Evolutionary conservation across 2,113 vertebrate species (phyloP), one percentile per base, ranked within the genome.

Genomic region (Nerophis ophidion): DNA sequence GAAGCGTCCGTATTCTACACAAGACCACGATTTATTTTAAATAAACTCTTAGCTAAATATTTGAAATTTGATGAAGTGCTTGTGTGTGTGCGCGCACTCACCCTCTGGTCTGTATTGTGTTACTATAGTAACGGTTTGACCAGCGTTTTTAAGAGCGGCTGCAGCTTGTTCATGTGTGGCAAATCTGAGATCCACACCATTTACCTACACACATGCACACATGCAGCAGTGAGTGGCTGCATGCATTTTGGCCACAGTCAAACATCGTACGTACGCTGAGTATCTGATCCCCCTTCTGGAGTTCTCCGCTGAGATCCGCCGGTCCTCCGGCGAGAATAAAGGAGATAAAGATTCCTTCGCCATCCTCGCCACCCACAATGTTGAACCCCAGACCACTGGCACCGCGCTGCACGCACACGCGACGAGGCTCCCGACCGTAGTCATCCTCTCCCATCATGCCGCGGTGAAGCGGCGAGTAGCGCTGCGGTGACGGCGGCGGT

Each of bases 271-370:
- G 89, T 81, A 95, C 94, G 63, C 92, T 93, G 59, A 96, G 88
- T 72, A 96, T 95, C 89, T 95, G 94, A 87, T 95, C 94, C 35
- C 93, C 93, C 49, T 94, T 94, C 46, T 88, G 79, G 9, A 95
- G 91, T 70, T 94, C 93, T 17, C 93, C 93, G 1, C 92, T 95
- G 74, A 94, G 92, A 83, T 95, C 93, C 0, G 93, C 93, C 0
- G 94, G 92, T 13, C 94, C 94, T 17, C 93, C 94, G 0, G 93
- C 91, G 19, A 96, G 86, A 82, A 95, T 95, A 74, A 95, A 95
- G 72, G 93, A 95, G 89, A 95, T 95, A 86, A 94, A 95, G 86
- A 95, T 95, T 0, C 93, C 93, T 67, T 94, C 93, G 1, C 93
- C 93, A 0, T 95, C 94, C 71, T 95, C 64, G 1, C 93, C 93